Evolutionary conservation across 1,140 invertebrate genomes (phyloP), one percentile per base, ranked within the genome.

Genomic region (Leptopilina boulardi): DNA sequence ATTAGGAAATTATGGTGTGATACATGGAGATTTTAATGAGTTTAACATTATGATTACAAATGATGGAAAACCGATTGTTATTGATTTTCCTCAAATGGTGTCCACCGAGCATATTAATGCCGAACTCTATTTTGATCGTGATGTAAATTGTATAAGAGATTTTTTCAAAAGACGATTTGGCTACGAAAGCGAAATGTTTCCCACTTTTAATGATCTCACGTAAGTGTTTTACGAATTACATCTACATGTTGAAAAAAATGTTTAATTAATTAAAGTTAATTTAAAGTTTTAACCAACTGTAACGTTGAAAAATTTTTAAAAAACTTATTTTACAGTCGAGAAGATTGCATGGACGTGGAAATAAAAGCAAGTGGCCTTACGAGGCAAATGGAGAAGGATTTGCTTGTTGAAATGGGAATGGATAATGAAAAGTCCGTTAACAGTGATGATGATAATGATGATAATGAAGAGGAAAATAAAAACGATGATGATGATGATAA

Each of bases 21-120:
- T 99, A 85, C 99, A 99, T 90, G 97, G 98, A 2, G 99, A 99
- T 92, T 99, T 99, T 84, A 99, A 99, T 90, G 99, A 99, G 92
- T 99, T 99, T 88, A 99, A 99, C 89, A 94, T 99, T 66, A 97
- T 99, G 94, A 91, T 99, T 0, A 94, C 94, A 30, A 94, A 97
- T 84, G 94, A 96, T 0, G 95, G 95, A 38, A 94, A 95, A 76
- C 94, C 98, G 0, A 92, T 98, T 56, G 92, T 99, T 74, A 99
- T 99, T 86, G 99, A 99, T 93, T 99, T 99, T 90, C 99, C 99
- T 2, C 99, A 99, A 92, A 99, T 99, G 98, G 94, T 99, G 54
- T 99, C 98, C 6, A 99, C 95, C 0, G 94, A 94, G 66, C 98
- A 99, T 92, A 88, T 92, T 19, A 98, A 99, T 92, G 98, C 98